Evolutionary conservation across 2,888 invertebrate species (phyloP).

Genomic region (Leptothorax acervorum): DNA sequence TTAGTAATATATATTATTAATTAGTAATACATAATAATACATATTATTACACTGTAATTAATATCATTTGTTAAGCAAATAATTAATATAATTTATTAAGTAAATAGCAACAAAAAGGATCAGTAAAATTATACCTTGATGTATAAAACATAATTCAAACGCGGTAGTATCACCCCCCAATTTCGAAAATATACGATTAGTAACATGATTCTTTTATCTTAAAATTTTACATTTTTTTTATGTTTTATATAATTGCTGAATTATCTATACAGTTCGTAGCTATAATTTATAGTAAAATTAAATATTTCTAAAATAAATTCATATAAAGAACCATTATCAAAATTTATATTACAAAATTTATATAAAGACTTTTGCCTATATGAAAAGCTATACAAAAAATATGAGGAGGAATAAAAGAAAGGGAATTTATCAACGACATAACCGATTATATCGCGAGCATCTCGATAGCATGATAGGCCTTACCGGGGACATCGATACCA

Average conservation of each 20-base stretch:
- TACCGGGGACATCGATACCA: constrained; percentile 74
- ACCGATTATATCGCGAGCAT: constrained; percentile 36
- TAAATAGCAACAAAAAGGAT: not conserved
- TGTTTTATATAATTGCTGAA: not conserved
- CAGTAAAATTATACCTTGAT: not conserved
- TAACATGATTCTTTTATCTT: not conserved
- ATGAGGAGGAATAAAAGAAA: constrained; percentile 2
- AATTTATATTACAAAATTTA: not conserved
- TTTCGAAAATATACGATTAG: not conserved
- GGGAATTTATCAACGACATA: constrained; percentile 29
- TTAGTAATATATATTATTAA: not conserved
- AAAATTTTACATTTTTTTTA: not conserved
- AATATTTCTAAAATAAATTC: not conserved
- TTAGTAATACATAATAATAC: not conserved
- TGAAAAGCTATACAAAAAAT: not conserved
- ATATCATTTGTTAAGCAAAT: not conserved
- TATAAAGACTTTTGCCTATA: not conserved
- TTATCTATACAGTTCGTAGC: not conserved
- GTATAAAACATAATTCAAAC: not conserved
- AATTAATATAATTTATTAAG: not conserved
- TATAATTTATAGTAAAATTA: not conserved
- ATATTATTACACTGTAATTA: not conserved
- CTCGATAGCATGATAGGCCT: constrained; percentile 63
- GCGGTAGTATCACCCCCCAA: not conserved
- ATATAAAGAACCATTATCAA: not conserved